A percentile compares a stretch with the other conserved stretches of the same genome.
Conservation (phyloP, 2,113 vertebrate species). For the Coptodon bakossiorum region DNA sequence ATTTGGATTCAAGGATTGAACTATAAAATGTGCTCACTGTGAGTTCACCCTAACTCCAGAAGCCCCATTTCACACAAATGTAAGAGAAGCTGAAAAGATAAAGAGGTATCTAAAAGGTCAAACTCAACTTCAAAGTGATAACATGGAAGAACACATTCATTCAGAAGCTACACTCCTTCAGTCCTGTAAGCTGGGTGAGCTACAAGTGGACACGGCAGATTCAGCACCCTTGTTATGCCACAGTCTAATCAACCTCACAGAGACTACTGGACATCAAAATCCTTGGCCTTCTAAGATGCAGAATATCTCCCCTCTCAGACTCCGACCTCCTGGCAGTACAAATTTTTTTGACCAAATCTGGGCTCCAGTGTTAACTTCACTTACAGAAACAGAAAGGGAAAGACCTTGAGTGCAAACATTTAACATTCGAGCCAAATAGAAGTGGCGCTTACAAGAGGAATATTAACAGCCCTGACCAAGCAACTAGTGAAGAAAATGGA, state of each 20-base stretch:
- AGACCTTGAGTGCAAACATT: neutral
- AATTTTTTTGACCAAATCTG: neutral
- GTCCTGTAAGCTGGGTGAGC: neutral
- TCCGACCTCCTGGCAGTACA: neutral
- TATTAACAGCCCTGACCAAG: neutral
- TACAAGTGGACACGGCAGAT: neutral
- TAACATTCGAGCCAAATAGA: neutral
- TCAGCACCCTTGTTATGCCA: neutral
- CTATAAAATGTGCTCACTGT: neutral
- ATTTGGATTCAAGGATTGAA: neutral
- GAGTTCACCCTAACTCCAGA: neutral
- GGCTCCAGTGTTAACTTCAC: neutral
- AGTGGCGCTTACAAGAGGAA: neutral
- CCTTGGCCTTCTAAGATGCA: neutral
- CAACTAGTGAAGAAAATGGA: neutral
- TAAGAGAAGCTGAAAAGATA: neutral
- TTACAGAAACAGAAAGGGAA: neutral
- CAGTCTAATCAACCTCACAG: neutral
- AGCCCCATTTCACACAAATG: neutral
- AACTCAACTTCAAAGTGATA: neutral
- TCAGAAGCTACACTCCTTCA: neutral
- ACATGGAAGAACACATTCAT: neutral
- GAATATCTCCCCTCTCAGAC: neutral
- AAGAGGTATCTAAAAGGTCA: neutral
- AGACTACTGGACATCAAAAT: neutral